Percentiles rank a stretch among this genome's conserved stretches.
phyloP scores from a whole-genome alignment of 2,888 invertebrate species.

The Nebria brevicollis region DNA sequence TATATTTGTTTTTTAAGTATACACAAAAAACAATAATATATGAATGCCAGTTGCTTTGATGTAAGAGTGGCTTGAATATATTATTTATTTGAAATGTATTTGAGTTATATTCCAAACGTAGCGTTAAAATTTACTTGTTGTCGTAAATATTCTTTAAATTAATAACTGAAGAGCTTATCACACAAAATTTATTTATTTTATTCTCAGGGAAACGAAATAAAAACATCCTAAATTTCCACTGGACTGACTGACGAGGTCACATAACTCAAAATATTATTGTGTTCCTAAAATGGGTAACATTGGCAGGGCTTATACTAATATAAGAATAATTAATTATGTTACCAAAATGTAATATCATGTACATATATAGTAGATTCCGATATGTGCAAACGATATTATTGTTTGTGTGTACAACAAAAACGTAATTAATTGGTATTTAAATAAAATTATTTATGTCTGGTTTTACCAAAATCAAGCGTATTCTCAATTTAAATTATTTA shows the following conservation, averaged over 20 bases:
- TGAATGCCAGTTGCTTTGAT: too few relatives aligned
- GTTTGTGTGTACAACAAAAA: neutral
- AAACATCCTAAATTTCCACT: neutral
- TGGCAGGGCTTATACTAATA: neutral
- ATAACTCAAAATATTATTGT: neutral
- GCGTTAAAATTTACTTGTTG: too few relatives aligned
- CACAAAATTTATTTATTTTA: too few relatives aligned
- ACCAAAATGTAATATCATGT: neutral
- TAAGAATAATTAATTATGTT: neutral
- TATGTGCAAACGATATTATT: neutral
- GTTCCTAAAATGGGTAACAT: neutral
- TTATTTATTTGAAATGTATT: too few relatives aligned
- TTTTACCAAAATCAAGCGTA: neutral
- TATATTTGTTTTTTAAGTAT: too few relatives aligned
- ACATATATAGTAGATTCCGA: neutral
- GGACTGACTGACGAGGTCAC: neutral
- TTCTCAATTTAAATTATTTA: too few relatives aligned
- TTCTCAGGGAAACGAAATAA: too few relatives aligned
- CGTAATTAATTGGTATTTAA: neutral
- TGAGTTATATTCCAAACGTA: too few relatives aligned
- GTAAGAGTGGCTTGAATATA: too few relatives aligned
- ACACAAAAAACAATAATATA: too few relatives aligned
- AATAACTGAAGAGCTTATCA: too few relatives aligned
- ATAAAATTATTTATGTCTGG: neutral
- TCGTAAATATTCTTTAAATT: too few relatives aligned